Evolutionary conservation across 30 jellyfish, hydroid and myxozoan species (phyloP), one percentile per base, ranked within the genome.

Genomic region (Aurelia sp.): DNA sequence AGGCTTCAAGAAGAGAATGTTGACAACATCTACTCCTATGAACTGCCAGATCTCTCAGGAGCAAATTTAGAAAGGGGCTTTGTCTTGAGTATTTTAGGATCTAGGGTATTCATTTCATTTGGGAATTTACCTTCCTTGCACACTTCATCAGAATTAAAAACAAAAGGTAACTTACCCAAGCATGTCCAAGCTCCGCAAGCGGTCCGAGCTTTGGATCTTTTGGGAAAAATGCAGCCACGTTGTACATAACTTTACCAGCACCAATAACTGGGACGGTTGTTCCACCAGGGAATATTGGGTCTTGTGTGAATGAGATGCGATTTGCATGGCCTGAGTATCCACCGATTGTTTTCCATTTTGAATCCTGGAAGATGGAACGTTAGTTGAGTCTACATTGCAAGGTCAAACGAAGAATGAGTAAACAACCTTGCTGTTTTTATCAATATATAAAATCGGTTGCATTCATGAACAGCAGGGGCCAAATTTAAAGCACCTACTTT

Each of bases 241-340:
- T 83, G 82, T 94, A 94, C 41, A 74, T 80, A 41, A 66, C 58
- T 80, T 94, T 94, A 17, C 99, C 97, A 48, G 96, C 96, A 13
- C 97, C 99, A 63, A 94, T 94, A 40, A 75, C 57, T 4, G 99
- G 99, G 8, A 76, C 91, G 0, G 94, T 72, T 18, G 86, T 83
- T 4, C 99, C 96, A 31, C 99, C 99, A 22, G 99, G 99, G 67
- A 94, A 94, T 11, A 90, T 65, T 13, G 97, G 97, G 40, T 88
- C 91, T 69, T 84, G 93, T 53, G 80, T 82, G 80, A 94, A 78
- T 20, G 74, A 38, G 12, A 88, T 24, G 30, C 80, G 72, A 24
- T 79, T 73, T 1, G 19, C 63, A 24, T 68, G 67, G 27, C 88
- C 97, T 8, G 91, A 62, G 62, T 81, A 92, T 21, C 84, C 87